phyloP scores from a whole-genome alignment of 2,888 invertebrate species.

The Blera fallax region DNA sequence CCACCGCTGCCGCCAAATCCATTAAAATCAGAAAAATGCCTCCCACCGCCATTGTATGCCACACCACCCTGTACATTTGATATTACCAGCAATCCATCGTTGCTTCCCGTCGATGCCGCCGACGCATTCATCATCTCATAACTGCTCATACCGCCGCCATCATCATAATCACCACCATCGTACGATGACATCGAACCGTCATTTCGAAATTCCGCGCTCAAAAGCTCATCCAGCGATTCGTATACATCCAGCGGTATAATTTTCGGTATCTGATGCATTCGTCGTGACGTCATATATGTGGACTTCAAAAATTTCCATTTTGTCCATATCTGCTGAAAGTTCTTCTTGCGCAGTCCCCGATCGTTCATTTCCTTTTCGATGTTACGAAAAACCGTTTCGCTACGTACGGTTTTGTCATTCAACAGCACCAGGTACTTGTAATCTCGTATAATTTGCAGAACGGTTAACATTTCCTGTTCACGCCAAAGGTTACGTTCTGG shows the following conservation, averaged over 20 bases:
- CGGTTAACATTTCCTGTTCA: slow-evolving; percentile 79
- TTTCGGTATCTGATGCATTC: slow-evolving; percentile 79
- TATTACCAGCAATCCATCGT: slow-evolving; percentile 62
- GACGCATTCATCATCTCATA: slow-evolving; percentile 66
- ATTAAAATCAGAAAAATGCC: slow-evolving; percentile 35
- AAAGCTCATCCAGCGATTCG: slow-evolving; percentile 77
- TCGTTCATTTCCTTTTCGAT: slow-evolving; percentile 79
- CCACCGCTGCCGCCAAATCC: slow-evolving; percentile 47
- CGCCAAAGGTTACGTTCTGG: slow-evolving; percentile 81
- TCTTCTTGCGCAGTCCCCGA: slow-evolving; percentile 79
- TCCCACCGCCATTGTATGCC: slow-evolving; percentile 39
- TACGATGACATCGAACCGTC: slow-evolving; percentile 69
- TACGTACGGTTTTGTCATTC: slow-evolving; percentile 79
- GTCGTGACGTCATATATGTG: slow-evolving; percentile 80
- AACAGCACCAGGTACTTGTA: slow-evolving; percentile 78
- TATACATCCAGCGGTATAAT: slow-evolving; percentile 78
- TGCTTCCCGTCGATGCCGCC: slow-evolving; percentile 42
- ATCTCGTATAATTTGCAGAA: slow-evolving; percentile 79
- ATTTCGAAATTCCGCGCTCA: slow-evolving; percentile 72
- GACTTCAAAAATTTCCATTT: slow-evolving; percentile 82
- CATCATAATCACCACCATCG: slow-evolving; percentile 65
- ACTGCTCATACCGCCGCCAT: slow-evolving; percentile 24
- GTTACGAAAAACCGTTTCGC: slow-evolving; percentile 79
- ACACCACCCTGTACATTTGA: slow-evolving; percentile 66
- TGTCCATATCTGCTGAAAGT: slow-evolving; percentile 81